Evolutionary conservation across 2,113 vertebrate species (phyloP).

Genomic region (Himantopus leucocephalus): DNA sequence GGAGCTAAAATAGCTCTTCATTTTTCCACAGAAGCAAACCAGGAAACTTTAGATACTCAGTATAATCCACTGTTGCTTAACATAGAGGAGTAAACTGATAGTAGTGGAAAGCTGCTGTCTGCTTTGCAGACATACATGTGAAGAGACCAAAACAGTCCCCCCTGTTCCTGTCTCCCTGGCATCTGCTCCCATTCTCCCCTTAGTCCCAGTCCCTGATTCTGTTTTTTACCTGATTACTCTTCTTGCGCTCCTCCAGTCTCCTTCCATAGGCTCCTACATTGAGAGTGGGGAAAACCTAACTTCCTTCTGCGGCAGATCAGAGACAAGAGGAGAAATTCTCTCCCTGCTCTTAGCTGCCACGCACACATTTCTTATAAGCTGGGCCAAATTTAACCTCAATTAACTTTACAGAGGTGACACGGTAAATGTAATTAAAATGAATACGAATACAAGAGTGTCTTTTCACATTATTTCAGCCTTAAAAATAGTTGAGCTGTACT

Average conservation of each 20-base stretch:
- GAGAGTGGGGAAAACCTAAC: background rate
- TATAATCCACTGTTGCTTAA: background rate
- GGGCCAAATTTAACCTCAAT: background rate
- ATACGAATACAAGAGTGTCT: background rate
- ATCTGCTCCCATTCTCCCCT: background rate
- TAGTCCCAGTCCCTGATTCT: background rate
- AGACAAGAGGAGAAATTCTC: background rate
- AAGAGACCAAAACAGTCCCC: background rate
- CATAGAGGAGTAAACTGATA: background rate
- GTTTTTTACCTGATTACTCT: background rate
- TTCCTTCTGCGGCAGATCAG: background rate
- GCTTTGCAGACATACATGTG: background rate
- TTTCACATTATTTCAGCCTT: background rate
- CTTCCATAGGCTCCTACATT: background rate
- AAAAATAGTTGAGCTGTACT: background rate
- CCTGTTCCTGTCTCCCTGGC: background rate
- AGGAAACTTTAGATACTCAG: background rate
- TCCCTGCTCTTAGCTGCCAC: background rate
- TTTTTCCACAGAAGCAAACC: background rate
- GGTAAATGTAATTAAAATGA: slow-evolving; percentile 4
- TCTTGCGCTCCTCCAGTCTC: background rate
- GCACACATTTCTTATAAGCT: background rate
- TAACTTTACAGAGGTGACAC: background rate
- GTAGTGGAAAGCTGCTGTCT: background rate
- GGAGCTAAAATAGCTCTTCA: background rate